These are phyloP conservation scores for Bos taurus DNA, from an alignment of 2,113 vertebrate species.

Conservation along the genomic window DNA sequence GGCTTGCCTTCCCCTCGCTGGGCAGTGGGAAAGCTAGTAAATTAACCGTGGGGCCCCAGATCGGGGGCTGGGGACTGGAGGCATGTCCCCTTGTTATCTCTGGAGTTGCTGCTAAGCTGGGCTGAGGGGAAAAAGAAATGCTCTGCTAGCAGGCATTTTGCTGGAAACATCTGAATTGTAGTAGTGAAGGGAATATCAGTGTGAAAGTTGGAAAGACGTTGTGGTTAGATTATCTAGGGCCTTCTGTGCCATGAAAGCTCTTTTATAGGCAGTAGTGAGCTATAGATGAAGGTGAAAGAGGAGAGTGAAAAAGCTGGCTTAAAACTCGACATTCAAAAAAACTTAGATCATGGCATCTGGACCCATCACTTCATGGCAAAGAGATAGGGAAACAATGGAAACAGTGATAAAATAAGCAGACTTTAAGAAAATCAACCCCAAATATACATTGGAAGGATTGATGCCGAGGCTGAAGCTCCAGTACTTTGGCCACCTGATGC, in stretches of 20 bases:
- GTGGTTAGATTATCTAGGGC: background rate
- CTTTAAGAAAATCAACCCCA: background rate
- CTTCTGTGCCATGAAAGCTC: background rate
- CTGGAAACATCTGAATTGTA: background rate
- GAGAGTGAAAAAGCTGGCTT: background rate
- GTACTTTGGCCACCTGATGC: background rate
- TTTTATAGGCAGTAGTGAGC: background rate
- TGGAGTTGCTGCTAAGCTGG: background rate
- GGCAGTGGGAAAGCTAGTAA: background rate
- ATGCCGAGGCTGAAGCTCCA: background rate
- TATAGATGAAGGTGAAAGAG: background rate
- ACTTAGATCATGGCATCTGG: background rate
- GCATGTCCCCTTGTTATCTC: background rate
- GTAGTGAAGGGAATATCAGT: background rate
- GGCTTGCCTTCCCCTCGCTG: background rate
- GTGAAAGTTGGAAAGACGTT: background rate
- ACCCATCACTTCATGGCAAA: background rate
- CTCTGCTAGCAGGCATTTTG: background rate
- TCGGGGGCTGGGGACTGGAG: background rate
- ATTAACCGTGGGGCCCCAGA: background rate
- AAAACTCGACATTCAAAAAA: background rate
- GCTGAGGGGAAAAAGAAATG: background rate
- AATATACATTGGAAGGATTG: background rate
- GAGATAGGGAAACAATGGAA: background rate
- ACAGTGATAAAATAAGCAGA: background rate